Conservation (phyloP, 2,888 invertebrate genomes). For the Aromia moschata region DNA sequence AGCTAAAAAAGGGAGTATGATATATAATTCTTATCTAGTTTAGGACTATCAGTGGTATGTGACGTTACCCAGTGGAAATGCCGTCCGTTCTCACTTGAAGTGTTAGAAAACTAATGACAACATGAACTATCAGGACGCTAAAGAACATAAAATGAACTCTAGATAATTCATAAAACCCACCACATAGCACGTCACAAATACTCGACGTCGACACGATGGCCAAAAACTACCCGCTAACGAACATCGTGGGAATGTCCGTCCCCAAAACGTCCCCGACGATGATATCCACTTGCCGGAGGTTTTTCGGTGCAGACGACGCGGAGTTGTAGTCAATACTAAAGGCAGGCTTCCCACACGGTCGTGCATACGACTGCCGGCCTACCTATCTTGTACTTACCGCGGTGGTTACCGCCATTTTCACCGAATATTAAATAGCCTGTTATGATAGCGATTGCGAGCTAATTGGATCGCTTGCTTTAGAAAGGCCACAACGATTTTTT, state of each 20-base stretch:
- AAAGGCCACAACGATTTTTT: too few relatives aligned
- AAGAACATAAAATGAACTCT: too few relatives aligned
- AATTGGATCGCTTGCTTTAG: slow-evolving; percentile 18
- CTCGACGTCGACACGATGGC: slow-evolving; percentile 4
- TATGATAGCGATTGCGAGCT: slow-evolving; percentile 15
- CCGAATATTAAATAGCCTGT: slow-evolving; percentile 21
- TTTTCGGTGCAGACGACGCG: slow-evolving; percentile 45
- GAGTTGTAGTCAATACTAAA: slow-evolving; percentile 45
- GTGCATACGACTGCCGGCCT: slow-evolving; percentile 37
- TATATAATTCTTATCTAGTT: too few relatives aligned
- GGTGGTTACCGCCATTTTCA: slow-evolving; percentile 40
- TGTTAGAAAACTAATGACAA: too few relatives aligned
- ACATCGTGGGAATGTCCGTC: not conserved
- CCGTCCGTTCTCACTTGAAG: too few relatives aligned
- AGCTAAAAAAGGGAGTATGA: too few relatives aligned
- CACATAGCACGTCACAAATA: slow-evolving; percentile 17
- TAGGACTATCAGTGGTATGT: too few relatives aligned
- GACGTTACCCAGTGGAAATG: too few relatives aligned
- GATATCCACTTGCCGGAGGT: slow-evolving; percentile 21
- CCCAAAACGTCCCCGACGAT: slow-evolving; percentile 5
- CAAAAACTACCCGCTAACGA: not conserved
- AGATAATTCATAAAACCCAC: too few relatives aligned
- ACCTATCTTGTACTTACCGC: slow-evolving; percentile 42
- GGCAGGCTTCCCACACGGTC: slow-evolving; percentile 44
- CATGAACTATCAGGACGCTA: too few relatives aligned